Evolutionary conservation across 2,888 invertebrate genomes (phyloP), one percentile per base, ranked within the genome.

Genomic region (Synergus gifuensis): DNA sequence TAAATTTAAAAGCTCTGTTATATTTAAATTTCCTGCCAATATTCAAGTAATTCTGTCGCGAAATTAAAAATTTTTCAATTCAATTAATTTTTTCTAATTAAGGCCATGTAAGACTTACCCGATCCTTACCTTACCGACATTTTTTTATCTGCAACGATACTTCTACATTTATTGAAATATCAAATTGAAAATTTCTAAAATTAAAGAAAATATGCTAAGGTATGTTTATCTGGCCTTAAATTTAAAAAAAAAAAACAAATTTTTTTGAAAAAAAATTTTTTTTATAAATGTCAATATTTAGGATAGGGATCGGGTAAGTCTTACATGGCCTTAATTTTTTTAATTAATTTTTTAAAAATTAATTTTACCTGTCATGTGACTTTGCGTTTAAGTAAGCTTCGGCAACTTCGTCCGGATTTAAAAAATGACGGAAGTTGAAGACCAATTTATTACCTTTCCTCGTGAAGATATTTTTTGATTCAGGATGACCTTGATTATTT

Each of bases 341-440:
- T 22, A 1, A 22, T 22, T 22, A 22, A 1, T 11, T 44, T 44
- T 44, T 7, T 9, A 2, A 1, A 44, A 2, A 60, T 22, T 22
- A 11, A 22, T 60, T 22, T 60, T 60, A 88, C 88, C 86, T 87
- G 79, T 84, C 78, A 77, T 84, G 81, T 76, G 83, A 76, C n/a
- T 86, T 80, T 2, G 69, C 78, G 4, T 82, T 40, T 85, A 28
- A 49, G 49, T 69, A 86, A 22, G 86, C 85, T 49, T 82, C 79
- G 7, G 86, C 67, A 9, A 85, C 79, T 44, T 79, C 81, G 11
- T 82, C 83, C 0, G 86, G 84, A 4, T 83, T 81, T 2, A 80
- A 79, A n/a, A 82, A 85, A 76, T 88, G 87, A 18, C 81, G 86
- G 66, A 87, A 87, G 28, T 82, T 73, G 42, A 86, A 85, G 40